These are phyloP conservation scores for Exephanes ischioxanthus DNA, from an alignment of 2,888 invertebrate genomes.

Conservation along the genomic window DNA sequence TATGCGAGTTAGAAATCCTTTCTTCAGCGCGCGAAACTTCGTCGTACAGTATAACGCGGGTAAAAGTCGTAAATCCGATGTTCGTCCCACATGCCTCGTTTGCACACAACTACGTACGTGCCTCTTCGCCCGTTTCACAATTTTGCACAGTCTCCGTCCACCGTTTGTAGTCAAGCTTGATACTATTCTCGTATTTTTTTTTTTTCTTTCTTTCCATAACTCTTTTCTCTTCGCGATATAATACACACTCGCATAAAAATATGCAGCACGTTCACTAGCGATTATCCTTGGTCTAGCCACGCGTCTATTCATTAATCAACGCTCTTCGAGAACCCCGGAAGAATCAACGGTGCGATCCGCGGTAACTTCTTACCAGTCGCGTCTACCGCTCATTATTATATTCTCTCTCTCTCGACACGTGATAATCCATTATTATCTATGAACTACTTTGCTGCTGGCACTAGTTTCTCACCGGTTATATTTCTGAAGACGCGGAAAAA, in stretches of 20 bases:
- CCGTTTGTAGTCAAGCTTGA: conserved; percentile 10
- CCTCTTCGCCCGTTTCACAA: conserved; percentile 57
- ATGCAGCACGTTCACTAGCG: conserved; percentile 29
- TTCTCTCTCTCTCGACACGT: conserved; percentile 31
- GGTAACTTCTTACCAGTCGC: conserved; percentile 15
- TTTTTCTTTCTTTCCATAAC: conserved; percentile 6
- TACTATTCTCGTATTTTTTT: conserved; percentile 34
- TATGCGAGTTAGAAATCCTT: conserved; percentile 41
- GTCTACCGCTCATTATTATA: conserved; percentile 22
- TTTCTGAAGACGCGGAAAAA: conserved; percentile 12
- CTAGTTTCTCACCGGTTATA: conserved; percentile 49
- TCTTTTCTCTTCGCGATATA: conserved; percentile 22
- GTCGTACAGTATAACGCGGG: conserved; percentile 23
- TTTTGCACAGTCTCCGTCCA: conserved; percentile 41
- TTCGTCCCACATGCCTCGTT: conserved; percentile 66
- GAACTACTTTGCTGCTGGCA: conserved; percentile 47
- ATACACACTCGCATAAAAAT: conserved; percentile 15
- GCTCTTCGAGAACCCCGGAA: conserved; percentile 18
- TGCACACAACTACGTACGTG: conserved; percentile 55
- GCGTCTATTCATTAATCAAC: conserved; percentile 45
- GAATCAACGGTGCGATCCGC: conserved; percentile 47
- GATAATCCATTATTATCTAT: conserved; percentile 58
- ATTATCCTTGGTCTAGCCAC: conserved; percentile 55
- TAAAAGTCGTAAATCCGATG: conserved; percentile 62
- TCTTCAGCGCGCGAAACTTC: conserved; percentile 46